Base-by-base conservation (phyloP, 2,113 vertebrate genomes). In the Triplophysa dalaica region DNA sequence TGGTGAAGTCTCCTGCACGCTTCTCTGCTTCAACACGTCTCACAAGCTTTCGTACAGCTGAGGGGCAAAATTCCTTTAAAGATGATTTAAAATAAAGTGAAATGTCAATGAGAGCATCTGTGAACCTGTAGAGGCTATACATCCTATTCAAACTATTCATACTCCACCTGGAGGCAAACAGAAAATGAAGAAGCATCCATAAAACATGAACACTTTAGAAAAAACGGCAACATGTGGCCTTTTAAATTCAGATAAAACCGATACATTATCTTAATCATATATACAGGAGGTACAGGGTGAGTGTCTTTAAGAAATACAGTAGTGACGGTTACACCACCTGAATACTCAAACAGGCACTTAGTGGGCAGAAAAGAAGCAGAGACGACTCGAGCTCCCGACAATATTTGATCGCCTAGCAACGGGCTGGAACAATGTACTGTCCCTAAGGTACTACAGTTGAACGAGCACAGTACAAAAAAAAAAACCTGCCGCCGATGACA, bases 31-130 rank as follows among this genome's bases (percentile, higher is more conserved):
- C 8, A 45, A 60, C 56, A 74, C 1, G 48, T 64, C 4, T 12
- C 54, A 41, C 76, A 67, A 9, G 64, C 50, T 68, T 26, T 9
- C 13, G 26, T 64, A 72, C 26, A 72, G 68, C 78, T 43, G 43
- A 64, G 48, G 78, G 78, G 29, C 60, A 29, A 72, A 52, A 63
- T 38, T 72, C 50, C 52, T 67, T 16, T 60, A 61, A 74, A 61
- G 70, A 61, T 74, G 60, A 74, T 61, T 61, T 74, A 60, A 74
- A 33, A 61, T 19, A 12, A 61, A 54, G n/a, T 61, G 54, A 74
- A 74, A 45, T 41, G 33, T 69, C 63, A 33, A 12, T 22, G 48
- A 54, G 33, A 29, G 8, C 65, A 70, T 63, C 56, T 60, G 21
- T 17, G 2, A 21, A 75, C 66, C 64, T 62, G 14, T 19, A 52